phyloP scores from a whole-genome alignment of 2,797 vertebrate species.

The Crenuchus spilurus region DNA sequence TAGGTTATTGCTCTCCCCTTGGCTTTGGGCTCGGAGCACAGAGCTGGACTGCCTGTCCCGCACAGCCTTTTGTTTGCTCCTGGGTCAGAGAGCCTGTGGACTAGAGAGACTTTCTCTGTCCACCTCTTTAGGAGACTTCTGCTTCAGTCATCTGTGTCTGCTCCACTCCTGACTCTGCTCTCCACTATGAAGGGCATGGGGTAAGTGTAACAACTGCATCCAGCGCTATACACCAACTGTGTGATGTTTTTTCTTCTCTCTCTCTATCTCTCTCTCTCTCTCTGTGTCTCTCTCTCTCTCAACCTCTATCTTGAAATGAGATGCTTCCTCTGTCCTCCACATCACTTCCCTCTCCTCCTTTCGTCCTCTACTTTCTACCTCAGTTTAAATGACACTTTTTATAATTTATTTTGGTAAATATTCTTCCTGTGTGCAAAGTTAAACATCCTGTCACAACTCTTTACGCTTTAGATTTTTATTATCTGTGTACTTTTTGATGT shows the following conservation, averaged over 20 bases:
- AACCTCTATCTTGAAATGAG: conserved; percentile 64
- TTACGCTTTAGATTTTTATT: not conserved
- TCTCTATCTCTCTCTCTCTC: conserved; percentile 38
- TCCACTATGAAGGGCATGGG: conserved; percentile 78
- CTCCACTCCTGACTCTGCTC: conserved; percentile 53
- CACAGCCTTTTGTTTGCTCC: conserved; percentile 78
- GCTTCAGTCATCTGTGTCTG: conserved; percentile 44
- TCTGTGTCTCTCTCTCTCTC: conserved; percentile 56
- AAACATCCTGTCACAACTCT: not conserved
- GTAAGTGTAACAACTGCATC: conserved; percentile 73
- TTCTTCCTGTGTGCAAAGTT: not conserved
- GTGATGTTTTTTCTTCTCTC: conserved; percentile 13
- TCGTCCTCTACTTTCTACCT: conserved; percentile 68
- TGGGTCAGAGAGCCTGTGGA: conserved; percentile 71
- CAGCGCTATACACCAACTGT: conserved; percentile 11
- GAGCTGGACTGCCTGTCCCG: conserved; percentile 65
- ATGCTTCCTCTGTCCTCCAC: conserved; percentile 67
- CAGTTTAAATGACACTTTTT: conserved; percentile 59
- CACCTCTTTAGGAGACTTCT: conserved; percentile 71
- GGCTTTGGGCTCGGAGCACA: conserved; percentile 67
- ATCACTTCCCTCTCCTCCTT: conserved; percentile 56
- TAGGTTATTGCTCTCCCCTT: conserved; percentile 59
- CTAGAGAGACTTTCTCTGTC: conserved; percentile 67
- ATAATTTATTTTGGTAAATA: conserved; percentile 11
- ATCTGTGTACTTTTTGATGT: not conserved